A percentile compares a stretch with the other conserved stretches of the same genome.
These are phyloP conservation scores for Idaea aversata DNA, from an alignment of 2,888 invertebrate genomes.

Conservation along the genomic window DNA sequence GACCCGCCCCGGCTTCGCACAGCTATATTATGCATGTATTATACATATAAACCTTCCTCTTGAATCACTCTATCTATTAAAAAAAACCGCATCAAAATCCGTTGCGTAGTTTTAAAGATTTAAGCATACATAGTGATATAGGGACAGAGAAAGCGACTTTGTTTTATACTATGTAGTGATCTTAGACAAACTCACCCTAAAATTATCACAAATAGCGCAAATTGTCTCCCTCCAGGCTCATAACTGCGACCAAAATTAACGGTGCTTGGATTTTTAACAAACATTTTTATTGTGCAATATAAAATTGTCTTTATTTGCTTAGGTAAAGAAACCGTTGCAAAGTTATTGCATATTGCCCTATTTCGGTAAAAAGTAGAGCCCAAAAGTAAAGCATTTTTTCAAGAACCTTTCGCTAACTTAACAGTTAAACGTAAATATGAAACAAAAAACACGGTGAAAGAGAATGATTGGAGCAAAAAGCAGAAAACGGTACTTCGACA, in stretches of 20 bases:
- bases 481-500: slow-evolving; percentile 40
- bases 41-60: too few species aligned
- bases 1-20: too few species aligned
- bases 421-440: slow-evolving; percentile 58
- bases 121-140: too few species aligned
- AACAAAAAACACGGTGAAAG: slow-evolving; percentile 44
- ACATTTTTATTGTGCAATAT: slow-evolving; percentile 42
- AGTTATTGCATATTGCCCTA: slow-evolving; percentile 57
- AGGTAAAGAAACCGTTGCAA: slow-evolving; percentile 45
- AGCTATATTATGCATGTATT: too few species aligned
- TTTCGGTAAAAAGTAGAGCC: slow-evolving; percentile 72
- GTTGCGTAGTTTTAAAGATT: too few species aligned
- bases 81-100: too few species aligned
- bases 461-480: slow-evolving; percentile 51
- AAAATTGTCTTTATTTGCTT: slow-evolving; percentile 70
- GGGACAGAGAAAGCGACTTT: too few species aligned
- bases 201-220: not conserved
- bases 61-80: too few species aligned
- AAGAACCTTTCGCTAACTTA: slow-evolving; percentile 43
- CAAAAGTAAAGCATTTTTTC: slow-evolving; percentile 59
- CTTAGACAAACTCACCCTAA: not conserved
- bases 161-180: too few species aligned
- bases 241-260: not conserved
- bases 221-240: not conserved
- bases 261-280: slow-evolving; percentile 33